Conservation (phyloP, 2,797 vertebrate species). For the Poecilia wingei region DNA sequence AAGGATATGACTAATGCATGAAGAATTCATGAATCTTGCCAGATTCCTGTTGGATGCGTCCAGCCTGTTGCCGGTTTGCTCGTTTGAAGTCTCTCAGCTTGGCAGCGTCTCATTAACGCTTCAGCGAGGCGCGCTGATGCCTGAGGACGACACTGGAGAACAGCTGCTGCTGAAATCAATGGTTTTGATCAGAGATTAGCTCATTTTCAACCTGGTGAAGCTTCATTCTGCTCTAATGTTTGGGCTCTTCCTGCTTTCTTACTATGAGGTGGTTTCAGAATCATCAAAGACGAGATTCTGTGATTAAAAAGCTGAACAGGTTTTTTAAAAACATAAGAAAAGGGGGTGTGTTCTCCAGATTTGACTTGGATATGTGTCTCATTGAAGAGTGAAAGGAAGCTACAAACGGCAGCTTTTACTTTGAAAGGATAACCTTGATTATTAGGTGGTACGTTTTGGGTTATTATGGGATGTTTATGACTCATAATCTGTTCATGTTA, state of each 20-base stretch:
- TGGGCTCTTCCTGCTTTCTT: constrained; percentile 1
- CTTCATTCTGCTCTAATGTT: constrained; percentile 14
- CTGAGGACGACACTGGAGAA: constrained; percentile 45
- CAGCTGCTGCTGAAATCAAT: constrained; percentile 71
- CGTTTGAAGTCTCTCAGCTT: constrained; percentile 70
- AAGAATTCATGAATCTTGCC: constrained; percentile 46
- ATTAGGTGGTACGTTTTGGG: background rate
- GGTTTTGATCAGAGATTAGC: constrained; percentile 62
- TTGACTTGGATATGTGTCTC: background rate
- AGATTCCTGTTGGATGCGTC: constrained; percentile 54
- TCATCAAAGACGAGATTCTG: background rate
- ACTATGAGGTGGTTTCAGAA: constrained; percentile 2
- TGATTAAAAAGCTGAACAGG: constrained; percentile 21
- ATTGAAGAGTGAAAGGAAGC: background rate
- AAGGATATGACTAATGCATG: constrained; percentile 56
- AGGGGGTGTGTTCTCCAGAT: background rate
- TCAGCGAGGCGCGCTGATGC: constrained; percentile 46
- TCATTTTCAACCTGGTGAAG: constrained; percentile 42
- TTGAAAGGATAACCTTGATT: background rate
- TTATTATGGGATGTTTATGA: background rate
- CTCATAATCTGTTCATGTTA: background rate
- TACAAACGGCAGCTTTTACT: background rate
- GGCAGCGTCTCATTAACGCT: constrained; percentile 74
- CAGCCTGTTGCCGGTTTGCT: constrained; percentile 58
- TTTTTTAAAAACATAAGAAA: background rate